These are phyloP conservation scores for Phymastichus coffea DNA, from an alignment of 1,140 invertebrate genomes.

Conservation along the genomic window DNA sequence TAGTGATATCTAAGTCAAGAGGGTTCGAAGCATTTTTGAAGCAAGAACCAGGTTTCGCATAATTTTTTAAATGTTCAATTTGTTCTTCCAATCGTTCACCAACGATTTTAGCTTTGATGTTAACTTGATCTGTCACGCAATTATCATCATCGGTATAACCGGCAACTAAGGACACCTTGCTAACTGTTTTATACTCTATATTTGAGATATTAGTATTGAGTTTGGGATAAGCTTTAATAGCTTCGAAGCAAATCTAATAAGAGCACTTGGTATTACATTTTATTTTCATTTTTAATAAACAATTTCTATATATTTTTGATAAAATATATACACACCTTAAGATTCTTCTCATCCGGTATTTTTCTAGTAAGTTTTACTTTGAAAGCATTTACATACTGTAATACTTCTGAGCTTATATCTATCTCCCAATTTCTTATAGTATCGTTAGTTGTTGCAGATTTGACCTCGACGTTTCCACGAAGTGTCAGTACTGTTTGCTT, in stretches of 20 bases:
- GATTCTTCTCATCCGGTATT: slow-evolving; percentile 42
- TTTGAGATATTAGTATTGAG: background rate
- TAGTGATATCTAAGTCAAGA: slow-evolving; percentile 19
- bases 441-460: slow-evolving; percentile 30
- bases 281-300: background rate
- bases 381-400: background rate
- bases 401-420: slow-evolving; percentile 24
- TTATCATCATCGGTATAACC: slow-evolving; percentile 40
- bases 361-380: slow-evolving; percentile 30
- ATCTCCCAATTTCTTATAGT: slow-evolving; percentile 43
- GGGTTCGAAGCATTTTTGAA: slow-evolving; percentile 33
- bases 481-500: no score
- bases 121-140: slow-evolving; percentile 34
- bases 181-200: slow-evolving; percentile 37
- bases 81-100: slow-evolving; percentile 39
- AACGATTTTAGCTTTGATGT: slow-evolving; percentile 30
- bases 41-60: slow-evolving; percentile 29
- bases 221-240: slow-evolving; percentile 38
- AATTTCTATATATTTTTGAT: no score
- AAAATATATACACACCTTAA: no score
- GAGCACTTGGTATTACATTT: background rate
- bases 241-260: slow-evolving; percentile 47
- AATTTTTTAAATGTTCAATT: slow-evolving; percentile 28
- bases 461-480: slow-evolving; percentile 34
- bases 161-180: slow-evolving; percentile 40